phyloP scores from a whole-genome alignment of 2,888 invertebrate species.

The Eurytoma californica region DNA sequence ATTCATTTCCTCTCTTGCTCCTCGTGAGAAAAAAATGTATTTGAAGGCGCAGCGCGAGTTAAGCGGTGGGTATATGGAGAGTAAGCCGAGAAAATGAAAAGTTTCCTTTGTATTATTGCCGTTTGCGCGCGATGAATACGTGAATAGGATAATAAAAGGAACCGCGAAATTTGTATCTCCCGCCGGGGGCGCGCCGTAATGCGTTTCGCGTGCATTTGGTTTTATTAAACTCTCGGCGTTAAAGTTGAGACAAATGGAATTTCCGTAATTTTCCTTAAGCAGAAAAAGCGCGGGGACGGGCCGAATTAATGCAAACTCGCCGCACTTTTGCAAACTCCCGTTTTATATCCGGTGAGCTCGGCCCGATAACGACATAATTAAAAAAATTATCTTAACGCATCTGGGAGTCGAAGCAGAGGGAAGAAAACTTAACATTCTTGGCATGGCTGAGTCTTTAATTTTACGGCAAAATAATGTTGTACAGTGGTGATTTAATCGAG shows the following conservation, averaged over 20 bases:
- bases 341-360: background rate
- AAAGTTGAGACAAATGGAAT: slow-evolving; percentile 47
- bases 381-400: too few species aligned
- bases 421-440: too few species aligned
- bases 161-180: slow-evolving; percentile 43
- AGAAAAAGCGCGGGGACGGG: background rate
- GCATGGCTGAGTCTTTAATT: too few species aligned
- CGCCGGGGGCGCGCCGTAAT: background rate
- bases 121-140: slow-evolving; percentile 42
- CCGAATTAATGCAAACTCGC: background rate
- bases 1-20: background rate
- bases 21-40: background rate
- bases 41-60: background rate
- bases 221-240: slow-evolving; percentile 20
- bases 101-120: slow-evolving; percentile 13
- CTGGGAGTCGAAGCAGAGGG: too few species aligned
- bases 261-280: slow-evolving; percentile 24
- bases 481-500: too few species aligned
- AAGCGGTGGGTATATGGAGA: background rate
- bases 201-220: slow-evolving; percentile 19
- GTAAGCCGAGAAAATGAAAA: slow-evolving; percentile 19
- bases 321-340: background rate
- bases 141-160: slow-evolving; percentile 45
- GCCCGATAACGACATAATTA: too few species aligned
- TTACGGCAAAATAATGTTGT: too few species aligned